phyloP scores from a whole-genome alignment of 2,113 vertebrate species.

The Coptodon bakossiorum region DNA sequence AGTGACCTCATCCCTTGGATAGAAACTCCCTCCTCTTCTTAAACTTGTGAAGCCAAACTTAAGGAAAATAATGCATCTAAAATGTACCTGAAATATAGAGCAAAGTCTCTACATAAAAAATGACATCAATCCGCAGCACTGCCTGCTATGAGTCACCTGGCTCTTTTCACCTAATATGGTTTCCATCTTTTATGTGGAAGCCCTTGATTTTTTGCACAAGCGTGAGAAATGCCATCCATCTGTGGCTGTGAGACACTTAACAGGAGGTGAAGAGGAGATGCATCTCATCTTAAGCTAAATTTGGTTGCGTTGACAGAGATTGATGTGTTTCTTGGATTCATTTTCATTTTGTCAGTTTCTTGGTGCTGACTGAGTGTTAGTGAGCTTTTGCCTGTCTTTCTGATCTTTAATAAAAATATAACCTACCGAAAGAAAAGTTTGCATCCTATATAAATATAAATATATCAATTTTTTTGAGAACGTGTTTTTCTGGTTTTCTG shows the following conservation, averaged over 20 bases:
- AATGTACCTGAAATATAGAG: background rate
- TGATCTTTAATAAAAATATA: background rate
- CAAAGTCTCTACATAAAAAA: background rate
- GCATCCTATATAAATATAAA: background rate
- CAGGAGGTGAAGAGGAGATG: background rate
- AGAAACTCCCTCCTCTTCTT: background rate
- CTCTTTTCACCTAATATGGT: constrained; percentile 1
- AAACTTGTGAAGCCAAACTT: background rate
- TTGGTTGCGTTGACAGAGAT: background rate
- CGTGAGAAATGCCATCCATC: constrained; percentile 5
- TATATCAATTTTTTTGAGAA: background rate
- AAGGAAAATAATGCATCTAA: background rate
- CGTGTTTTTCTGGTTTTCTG: background rate
- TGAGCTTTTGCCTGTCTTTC: background rate
- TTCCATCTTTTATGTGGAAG: constrained; percentile 6
- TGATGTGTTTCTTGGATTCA: background rate
- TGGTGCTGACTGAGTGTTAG: background rate
- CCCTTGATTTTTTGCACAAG: background rate
- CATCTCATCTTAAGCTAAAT: background rate
- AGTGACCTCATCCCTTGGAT: background rate
- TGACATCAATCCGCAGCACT: background rate
- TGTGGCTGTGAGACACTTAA: background rate
- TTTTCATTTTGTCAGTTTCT: background rate
- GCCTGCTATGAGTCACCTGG: background rate
- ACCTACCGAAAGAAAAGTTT: background rate